Conservation (phyloP, 2,888 invertebrate genomes). For the Xylocampa areola region DNA sequence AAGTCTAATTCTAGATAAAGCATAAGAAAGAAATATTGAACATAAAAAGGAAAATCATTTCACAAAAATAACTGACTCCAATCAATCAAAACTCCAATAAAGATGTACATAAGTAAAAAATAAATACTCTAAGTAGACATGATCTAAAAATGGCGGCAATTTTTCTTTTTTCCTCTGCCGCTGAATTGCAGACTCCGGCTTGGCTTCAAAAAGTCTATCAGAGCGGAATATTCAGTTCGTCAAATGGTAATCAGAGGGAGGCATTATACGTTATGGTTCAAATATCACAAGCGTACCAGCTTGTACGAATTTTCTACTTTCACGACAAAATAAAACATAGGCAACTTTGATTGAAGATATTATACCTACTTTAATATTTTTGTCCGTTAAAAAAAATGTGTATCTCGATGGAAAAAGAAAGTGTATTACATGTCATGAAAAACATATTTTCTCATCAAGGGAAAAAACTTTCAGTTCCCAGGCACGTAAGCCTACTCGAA, state of each 20-base stretch:
- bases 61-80: constrained; percentile 50
- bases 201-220: constrained; percentile 83
- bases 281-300: constrained; percentile 83
- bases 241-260: constrained; percentile 87
- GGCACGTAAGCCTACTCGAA: constrained; percentile 74
- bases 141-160: constrained; percentile 73
- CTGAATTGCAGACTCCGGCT: constrained; percentile 71
- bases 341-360: constrained; percentile 66
- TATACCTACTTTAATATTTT: constrained; percentile 51
- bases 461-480: constrained; percentile 72
- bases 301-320: constrained; percentile 73
- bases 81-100: constrained; percentile 70
- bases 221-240: constrained; percentile 86
- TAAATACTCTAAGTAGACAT: constrained; percentile 60
- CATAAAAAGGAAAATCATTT: constrained; percentile 23
- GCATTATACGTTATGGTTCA: constrained; percentile 86
- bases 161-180: constrained; percentile 72
- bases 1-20: too few relatives aligned
- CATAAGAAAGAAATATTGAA: background rate
- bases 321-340: constrained; percentile 75
- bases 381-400: constrained; percentile 46
- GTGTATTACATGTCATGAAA: constrained; percentile 62
- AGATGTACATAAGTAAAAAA: constrained; percentile 53
- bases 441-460: constrained; percentile 68
- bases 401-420: constrained; percentile 53